A percentile compares a stretch with the other conserved stretches of the same genome.
phyloP scores from a whole-genome alignment of 2,113 vertebrate species.

The Xerus inauris region DNA sequence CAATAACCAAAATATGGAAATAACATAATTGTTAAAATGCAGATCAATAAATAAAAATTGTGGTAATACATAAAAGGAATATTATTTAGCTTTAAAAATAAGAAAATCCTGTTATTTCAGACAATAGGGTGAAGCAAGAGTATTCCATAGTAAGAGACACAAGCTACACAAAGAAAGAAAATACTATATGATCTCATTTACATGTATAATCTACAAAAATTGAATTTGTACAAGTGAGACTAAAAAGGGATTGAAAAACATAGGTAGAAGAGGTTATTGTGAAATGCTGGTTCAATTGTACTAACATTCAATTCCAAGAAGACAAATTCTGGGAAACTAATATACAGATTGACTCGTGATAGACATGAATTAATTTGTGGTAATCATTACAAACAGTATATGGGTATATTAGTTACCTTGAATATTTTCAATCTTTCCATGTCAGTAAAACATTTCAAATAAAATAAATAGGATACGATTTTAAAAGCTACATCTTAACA shows the following conservation, averaged over 20 bases:
- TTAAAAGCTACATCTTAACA: not conserved
- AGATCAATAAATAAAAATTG: not conserved
- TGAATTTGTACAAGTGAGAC: not conserved
- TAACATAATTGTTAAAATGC: not conserved
- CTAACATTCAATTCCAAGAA: not conserved
- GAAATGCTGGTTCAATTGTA: not conserved
- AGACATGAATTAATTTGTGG: not conserved
- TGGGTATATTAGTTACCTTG: not conserved
- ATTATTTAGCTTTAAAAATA: not conserved
- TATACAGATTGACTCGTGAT: not conserved
- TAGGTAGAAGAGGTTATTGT: no score
- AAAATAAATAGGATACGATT: not conserved
- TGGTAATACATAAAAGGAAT: not conserved
- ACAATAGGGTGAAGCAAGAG: not conserved
- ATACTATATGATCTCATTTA: not conserved
- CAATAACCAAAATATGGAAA: not conserved
- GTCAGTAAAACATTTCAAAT: not conserved
- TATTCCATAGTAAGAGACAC: not conserved
- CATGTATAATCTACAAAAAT: not conserved
- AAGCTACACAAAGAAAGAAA: not conserved
- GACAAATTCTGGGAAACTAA: not conserved
- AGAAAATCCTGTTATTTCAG: not conserved
- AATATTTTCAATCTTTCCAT: not conserved
- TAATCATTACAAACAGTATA: not conserved
- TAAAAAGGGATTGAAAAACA: not conserved